Evolutionary conservation across 35 echinoderm and acorn worm species (phyloP).

Genomic region (Nesometra sesokonis): DNA sequence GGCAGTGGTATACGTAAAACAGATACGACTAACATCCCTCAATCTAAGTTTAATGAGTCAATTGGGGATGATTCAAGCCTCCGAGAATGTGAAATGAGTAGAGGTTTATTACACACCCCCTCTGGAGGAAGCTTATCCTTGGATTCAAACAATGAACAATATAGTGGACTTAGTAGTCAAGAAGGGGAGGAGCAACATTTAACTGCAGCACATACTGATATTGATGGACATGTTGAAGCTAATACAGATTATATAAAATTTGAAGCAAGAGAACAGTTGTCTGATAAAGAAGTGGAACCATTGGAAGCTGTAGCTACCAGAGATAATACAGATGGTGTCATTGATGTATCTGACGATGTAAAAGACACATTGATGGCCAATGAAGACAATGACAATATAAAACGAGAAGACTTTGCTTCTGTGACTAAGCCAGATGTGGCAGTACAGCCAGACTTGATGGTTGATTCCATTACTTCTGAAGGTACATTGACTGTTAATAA

Average conservation of each 20-base stretch:
- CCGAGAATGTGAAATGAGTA: constrained; percentile 60
- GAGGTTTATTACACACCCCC: constrained; percentile 36
- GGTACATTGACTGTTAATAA: background rate
- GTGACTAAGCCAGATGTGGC: background rate
- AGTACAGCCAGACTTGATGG: background rate
- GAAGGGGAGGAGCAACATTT: background rate
- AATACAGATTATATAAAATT: background rate
- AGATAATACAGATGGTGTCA: background rate
- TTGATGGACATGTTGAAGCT: background rate
- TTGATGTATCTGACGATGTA: background rate
- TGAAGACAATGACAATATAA: background rate
- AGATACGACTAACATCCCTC: background rate
- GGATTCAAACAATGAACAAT: background rate
- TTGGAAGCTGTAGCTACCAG: background rate
- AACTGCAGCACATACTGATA: background rate
- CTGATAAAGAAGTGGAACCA: background rate
- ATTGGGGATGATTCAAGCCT: constrained; percentile 2
- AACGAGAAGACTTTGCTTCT: background rate
- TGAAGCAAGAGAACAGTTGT: background rate
- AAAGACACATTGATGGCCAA: background rate
- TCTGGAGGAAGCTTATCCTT: constrained; percentile 24
- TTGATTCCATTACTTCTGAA: background rate
- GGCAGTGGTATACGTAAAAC: background rate
- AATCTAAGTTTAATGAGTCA: background rate
- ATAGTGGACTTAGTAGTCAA: background rate